Conservation (phyloP, 2,888 invertebrate species). For the Polyommatus iphigenia region DNA sequence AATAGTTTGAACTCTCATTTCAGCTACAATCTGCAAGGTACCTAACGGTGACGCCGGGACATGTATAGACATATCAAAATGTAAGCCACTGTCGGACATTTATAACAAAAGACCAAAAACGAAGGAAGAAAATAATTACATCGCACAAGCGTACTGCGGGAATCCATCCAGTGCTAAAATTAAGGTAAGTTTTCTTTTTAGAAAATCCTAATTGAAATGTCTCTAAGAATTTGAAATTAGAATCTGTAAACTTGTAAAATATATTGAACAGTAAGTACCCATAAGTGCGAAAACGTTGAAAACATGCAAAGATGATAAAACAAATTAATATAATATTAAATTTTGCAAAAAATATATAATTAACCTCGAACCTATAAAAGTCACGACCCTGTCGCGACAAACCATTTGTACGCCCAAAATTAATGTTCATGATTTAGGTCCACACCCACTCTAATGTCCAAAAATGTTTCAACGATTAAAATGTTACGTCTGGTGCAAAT, state of each 20-base stretch:
- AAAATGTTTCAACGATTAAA: not conserved
- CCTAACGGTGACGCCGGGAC: constrained; percentile 47
- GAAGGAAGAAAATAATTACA: constrained; percentile 41
- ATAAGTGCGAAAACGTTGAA: not conserved
- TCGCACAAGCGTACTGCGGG: constrained; percentile 46
- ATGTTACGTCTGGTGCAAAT: not conserved
- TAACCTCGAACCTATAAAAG: not conserved
- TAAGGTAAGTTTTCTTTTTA: constrained; percentile 36
- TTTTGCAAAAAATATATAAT: not conserved
- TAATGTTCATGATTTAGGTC: not conserved
- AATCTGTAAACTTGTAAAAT: not conserved
- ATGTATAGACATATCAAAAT: constrained; percentile 47
- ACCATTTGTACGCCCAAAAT: not conserved
- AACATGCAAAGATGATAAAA: not conserved
- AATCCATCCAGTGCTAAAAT: constrained; percentile 35
- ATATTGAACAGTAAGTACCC: not conserved
- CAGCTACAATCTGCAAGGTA: constrained; percentile 49
- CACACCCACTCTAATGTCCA: not conserved
- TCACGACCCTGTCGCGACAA: not conserved
- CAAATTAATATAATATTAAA: not conserved
- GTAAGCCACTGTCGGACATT: constrained; percentile 44
- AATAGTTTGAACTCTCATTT: not conserved
- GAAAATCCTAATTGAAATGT: not conserved
- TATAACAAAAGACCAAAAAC: constrained; percentile 42
- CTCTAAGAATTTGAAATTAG: too few relatives aligned